Evolutionary conservation across 2,113 vertebrate genomes (phyloP).

Genomic region (Chauna torquata): DNA sequence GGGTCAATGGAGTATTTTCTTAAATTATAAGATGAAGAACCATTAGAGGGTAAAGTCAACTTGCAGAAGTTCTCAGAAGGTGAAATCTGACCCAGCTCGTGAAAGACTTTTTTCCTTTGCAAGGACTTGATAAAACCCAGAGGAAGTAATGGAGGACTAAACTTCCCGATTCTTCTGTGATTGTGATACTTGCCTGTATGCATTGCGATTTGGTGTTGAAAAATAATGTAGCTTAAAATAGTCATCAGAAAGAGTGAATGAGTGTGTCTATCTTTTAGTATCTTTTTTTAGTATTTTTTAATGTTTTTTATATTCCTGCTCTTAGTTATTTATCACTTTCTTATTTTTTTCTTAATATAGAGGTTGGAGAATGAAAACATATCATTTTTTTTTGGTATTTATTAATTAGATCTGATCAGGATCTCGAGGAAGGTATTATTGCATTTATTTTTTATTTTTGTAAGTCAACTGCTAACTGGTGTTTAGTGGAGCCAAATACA

Average conservation of each 20-base stretch:
- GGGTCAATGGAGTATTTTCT: neutral
- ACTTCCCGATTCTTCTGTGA: neutral
- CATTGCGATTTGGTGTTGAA: neutral
- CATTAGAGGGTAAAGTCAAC: neutral
- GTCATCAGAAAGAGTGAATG: neutral
- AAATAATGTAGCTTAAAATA: neutral
- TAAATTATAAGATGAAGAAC: neutral
- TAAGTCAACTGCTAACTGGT: neutral
- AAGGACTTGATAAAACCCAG: neutral
- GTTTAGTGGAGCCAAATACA: neutral
- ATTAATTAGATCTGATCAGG: neutral
- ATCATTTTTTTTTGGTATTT: neutral
- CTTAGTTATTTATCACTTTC: accelerated
- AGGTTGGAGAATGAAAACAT: neutral
- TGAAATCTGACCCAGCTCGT: accelerated
- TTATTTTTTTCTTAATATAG: neutral
- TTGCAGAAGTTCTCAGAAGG: neutral
- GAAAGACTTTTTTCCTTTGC: neutral
- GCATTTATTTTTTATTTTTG: too few species aligned
- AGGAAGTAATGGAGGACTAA: neutral
- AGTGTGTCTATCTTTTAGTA: neutral
- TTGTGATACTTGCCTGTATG: neutral
- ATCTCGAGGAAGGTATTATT: neutral
- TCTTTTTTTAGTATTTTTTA: neutral
- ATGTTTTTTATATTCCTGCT: neutral